These are phyloP conservation scores for Tryphoninae sp. DNA, from an alignment of 2,888 invertebrate species.

Conservation along the genomic window DNA sequence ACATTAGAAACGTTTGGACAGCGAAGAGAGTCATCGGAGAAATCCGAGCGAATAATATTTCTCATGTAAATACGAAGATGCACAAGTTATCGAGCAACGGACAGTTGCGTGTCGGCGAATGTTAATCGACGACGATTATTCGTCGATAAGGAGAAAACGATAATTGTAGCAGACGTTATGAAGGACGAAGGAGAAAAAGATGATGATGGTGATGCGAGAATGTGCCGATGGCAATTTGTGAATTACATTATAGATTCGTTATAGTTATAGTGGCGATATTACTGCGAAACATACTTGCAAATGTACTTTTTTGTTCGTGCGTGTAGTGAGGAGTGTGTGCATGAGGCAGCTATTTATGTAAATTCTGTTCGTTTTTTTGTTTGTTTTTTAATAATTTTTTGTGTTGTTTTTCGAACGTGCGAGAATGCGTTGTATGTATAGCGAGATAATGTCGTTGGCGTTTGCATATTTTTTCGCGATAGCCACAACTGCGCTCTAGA, in stretches of 20 bases:
- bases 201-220: not conserved
- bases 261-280: slow-evolving; percentile 8
- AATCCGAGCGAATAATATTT: no score
- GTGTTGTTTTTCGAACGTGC: not conserved
- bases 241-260: not conserved
- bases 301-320: slow-evolving; percentile 12
- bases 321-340: not conserved
- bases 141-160: slow-evolving; percentile 27
- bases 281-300: slow-evolving; percentile 17
- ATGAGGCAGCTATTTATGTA: slow-evolving; percentile 6
- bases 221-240: not conserved
- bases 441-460: not conserved
- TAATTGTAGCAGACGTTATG: slow-evolving; percentile 61
- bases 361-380: slow-evolving; percentile 7
- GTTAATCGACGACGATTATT: not conserved
- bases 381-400: slow-evolving; percentile 10
- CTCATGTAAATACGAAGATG: not conserved
- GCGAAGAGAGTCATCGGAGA: no score
- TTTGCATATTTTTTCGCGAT: not conserved
- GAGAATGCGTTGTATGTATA: not conserved
- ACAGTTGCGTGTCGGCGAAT: not conserved
- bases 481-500: no score
- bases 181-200: not conserved
- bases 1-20: no score
- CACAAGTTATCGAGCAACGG: not conserved